Evolutionary conservation across 2,888 invertebrate species (phyloP), one percentile per base, ranked within the genome.

Genomic region (Laspeyria flexula): DNA sequence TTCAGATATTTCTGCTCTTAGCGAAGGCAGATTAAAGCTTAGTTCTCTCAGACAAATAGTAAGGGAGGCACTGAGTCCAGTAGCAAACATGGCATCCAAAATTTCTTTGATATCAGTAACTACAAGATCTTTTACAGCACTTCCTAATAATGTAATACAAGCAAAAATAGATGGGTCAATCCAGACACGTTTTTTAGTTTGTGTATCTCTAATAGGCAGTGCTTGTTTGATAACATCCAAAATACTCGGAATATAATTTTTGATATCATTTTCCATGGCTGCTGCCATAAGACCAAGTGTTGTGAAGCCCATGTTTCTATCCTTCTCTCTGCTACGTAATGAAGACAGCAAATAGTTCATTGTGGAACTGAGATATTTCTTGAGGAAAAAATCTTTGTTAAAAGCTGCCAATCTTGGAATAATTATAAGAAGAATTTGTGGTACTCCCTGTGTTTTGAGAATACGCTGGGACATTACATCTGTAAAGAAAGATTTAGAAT

Each of bases 351-450:
- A 90, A 83, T 98, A 96, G 59, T 93, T 93, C 88, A 99, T 95
- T 0, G 97, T 95, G 0, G 94, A 93, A 31, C 93, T 94, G 0
- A 98, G 88, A 83, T 97, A 96, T 65, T 95, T 95, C 49, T 94
- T 93, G 0, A 96, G 94, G 79, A 99, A 99, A 49, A 94, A 94
- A 4, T 95, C 95, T 53, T 95, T 96, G 80, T 98, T 96, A 75
- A 99, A 98, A n/a, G 99, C 98, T 4, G 98, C 99, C 43, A 99
- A 88, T 61, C 99, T 94, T 0, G 99, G 99, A 53, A 99, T 92
- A 39, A 99, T 94, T 30, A 96, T 95, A 49, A 99, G 93, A 10
- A 99, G 86, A 0, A 96, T 95, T 77, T 97, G 96, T 67, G 99
- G 98, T 15, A 99, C 96, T 79, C 97, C 96, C 3, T 94, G 91